Base-by-base conservation (phyloP, 2,113 vertebrate species). In the Oreochromis aureus region DNA sequence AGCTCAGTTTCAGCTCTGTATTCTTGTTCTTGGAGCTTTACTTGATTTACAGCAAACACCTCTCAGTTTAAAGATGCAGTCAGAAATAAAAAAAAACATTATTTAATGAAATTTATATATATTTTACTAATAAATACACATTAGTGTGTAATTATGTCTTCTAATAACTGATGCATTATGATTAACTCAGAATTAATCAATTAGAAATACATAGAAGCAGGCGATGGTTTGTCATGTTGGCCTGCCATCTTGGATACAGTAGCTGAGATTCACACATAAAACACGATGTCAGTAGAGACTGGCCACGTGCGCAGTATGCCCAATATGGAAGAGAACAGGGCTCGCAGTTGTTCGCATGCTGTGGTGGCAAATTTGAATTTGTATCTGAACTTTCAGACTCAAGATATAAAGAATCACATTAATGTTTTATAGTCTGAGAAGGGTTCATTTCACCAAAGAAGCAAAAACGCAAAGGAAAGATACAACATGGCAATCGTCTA, bases 1-100 rank as follows among this genome's bases (percentile, higher is more conserved):
- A 10, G 69, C 69, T 48, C 13, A 76, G 9, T 76, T 48, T 48
- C 24, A 76, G 1, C 9, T 30, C 44, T 30, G 3, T 48, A 27
- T 30, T 30, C 16, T 48, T 30, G 0, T 48, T 76, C 24, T 76
- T 76, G 44, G 15, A 48, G 71, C 24, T 48, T 48, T 76, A 10
- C 24, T 48, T 76, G 24, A 30, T 76, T 76, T 9, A 76, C 24
- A 48, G 61, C 34, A n/a, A 66, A 36, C 61, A 7, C 18, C 6
- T n/a, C 32, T 66, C 32, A 39, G 4, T 66, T 66, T 66, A 66
- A 66, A 36, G 2, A 12, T 66, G n/a, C 6, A 39, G 12, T 66
- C 18, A 36, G 18, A n/a, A 36, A 66, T n/a, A 0, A 4, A 16
- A 16, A 3, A 2, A 4, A 0, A 1, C 15, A 11, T 34, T n/a